Base-by-base conservation (phyloP, 2,113 vertebrate genomes). In the Dicaeum eximium region DNA sequence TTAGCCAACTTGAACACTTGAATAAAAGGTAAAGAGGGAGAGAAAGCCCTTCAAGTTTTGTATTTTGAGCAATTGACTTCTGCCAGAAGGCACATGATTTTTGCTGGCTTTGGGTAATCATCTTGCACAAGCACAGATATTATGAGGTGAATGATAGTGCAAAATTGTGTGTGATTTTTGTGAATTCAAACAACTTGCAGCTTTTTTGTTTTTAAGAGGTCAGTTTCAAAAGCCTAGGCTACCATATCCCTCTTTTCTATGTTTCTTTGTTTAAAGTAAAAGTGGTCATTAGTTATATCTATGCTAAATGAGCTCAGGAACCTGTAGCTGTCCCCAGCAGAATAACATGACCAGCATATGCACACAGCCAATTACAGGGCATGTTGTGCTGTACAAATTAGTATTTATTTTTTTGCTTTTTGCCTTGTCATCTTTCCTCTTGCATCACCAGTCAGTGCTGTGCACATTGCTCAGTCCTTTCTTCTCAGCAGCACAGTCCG, bases 181-280 rank as follows among this genome's bases (percentile, higher is more conserved):
- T 64, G 44, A 78, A 35, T 62, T 75, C 42, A 47, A 61, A 35
- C 17, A 73, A 15, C 10, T 65, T 37, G 44, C 23, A 35, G 0
- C 8, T 24, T 22, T 20, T 38, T 60, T 31, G 40, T 51, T 82
- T 80, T 73, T 10, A 12, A 56, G 30, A 31, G 77, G 35, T 51
- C 10, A 7, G 7, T 56, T 86, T 95, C 56, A 87, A 56, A 86
- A 64, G 66, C 60, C 21, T 30, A 7, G 22, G 30, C 45, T 56
- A 50, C 74, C 37, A 23, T 0, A 0, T 81, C 72, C 30, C 30
- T 84, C 38, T 71, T 48, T 84, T 35, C 56, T 70, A 0, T 45
- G 11, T 84, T 66, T 78, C 64, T 73, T 84, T 8, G 3, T 73
- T 62, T 51, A 38, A 89, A 86, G 33, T 57, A 30, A 17, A 69